phyloP scores from a whole-genome alignment of 2,888 invertebrate species.

The Agonopterix alstromeriana region DNA sequence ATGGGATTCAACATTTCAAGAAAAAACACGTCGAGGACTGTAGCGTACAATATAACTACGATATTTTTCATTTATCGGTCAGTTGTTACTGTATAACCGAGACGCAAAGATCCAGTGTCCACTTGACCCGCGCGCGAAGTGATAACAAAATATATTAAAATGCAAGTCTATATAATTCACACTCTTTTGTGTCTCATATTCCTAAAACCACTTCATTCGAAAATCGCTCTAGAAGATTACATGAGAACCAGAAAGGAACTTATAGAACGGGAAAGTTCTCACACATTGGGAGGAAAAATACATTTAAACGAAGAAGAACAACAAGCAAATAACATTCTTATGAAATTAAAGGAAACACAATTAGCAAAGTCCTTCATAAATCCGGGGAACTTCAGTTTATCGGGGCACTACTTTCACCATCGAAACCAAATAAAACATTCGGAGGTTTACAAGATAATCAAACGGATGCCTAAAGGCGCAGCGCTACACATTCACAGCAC shows the following conservation, averaged over 20 bases:
- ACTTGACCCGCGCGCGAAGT: slow-evolving; percentile 9
- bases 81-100: slow-evolving; percentile 1
- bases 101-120: neutral
- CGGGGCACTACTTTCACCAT: slow-evolving; percentile 80
- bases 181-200: slow-evolving; percentile 20
- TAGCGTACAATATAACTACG: neutral
- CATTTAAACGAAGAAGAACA: slow-evolving; percentile 64
- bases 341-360: slow-evolving; percentile 65
- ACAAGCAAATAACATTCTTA: slow-evolving; percentile 73
- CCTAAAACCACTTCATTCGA: slow-evolving; percentile 20
- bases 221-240: slow-evolving; percentile 28
- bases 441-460: slow-evolving; percentile 80
- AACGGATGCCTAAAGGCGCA: slow-evolving; percentile 85
- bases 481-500: slow-evolving; percentile 83
- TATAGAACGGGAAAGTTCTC: slow-evolving; percentile 53
- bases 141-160: slow-evolving; percentile 4
- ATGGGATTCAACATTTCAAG: too few relatives aligned
- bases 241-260: slow-evolving; percentile 27
- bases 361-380: slow-evolving; percentile 65
- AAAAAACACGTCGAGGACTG: too few relatives aligned
- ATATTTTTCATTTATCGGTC: neutral
- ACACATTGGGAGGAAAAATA: slow-evolving; percentile 68
- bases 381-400: slow-evolving; percentile 78
- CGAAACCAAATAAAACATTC: slow-evolving; percentile 77
- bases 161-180: slow-evolving; percentile 15